These are phyloP conservation scores for Urocitellus parryii DNA, from an alignment of 2,113 vertebrate genomes.

Conservation along the genomic window DNA sequence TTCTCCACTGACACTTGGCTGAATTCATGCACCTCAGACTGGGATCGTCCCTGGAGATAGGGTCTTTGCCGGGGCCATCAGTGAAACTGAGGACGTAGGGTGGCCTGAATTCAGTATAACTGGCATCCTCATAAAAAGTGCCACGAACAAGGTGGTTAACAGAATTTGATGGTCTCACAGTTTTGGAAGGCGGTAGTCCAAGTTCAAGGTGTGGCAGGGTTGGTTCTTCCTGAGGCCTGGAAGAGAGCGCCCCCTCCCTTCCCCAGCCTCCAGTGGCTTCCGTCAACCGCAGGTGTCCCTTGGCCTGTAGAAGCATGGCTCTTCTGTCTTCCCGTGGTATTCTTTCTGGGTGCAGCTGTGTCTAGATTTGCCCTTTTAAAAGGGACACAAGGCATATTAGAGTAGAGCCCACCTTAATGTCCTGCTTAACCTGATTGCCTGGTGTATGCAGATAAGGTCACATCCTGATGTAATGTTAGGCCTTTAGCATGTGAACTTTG, in stretches of 20 bases:
- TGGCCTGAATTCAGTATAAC: neutral
- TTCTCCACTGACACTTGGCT: neutral
- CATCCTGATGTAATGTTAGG: neutral
- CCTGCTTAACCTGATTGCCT: neutral
- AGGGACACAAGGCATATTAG: neutral
- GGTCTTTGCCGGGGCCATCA: neutral
- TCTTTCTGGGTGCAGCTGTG: neutral
- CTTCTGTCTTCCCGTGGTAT: neutral
- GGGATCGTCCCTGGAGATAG: neutral
- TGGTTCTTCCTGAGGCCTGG: too few species aligned
- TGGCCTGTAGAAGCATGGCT: neutral
- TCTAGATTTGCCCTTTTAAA: neutral
- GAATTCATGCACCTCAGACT: neutral
- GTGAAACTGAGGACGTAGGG: neutral
- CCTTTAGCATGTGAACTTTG: neutral
- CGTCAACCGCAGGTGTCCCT: neutral
- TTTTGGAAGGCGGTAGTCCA: neutral
- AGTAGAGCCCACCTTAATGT: too few species aligned
- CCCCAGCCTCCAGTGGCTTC: too few species aligned
- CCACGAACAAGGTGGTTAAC: neutral
- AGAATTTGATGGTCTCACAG: neutral
- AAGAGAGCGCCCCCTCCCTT: neutral
- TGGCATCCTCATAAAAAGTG: neutral
- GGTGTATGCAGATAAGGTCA: neutral
- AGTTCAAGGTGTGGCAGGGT: neutral